A percentile compares a stretch with the other conserved stretches of the same genome.
phyloP scores from a whole-genome alignment of 1,140 invertebrate species.

The Lamellibrachia luymesi region DNA sequence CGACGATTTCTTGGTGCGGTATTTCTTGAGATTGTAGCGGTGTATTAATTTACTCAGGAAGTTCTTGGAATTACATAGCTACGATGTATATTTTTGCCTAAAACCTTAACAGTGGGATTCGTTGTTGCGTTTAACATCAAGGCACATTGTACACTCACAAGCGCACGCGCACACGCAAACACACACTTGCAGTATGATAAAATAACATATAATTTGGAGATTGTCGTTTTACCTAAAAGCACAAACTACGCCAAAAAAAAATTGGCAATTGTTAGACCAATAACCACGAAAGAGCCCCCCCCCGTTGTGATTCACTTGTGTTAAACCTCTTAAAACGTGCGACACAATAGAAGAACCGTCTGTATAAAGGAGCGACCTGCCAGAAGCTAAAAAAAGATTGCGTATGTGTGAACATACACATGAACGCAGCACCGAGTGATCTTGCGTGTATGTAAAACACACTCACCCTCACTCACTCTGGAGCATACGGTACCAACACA shows the following conservation, averaged over 20 bases:
- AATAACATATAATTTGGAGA: neutral
- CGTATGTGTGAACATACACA: neutral
- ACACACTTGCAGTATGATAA: neutral
- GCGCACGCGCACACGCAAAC: too few species aligned
- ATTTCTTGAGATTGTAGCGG: neutral
- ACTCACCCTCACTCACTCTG: too few species aligned
- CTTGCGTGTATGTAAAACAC: neutral
- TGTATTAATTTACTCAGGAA: too few species aligned
- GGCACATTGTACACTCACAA: neutral
- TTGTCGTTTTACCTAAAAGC: neutral
- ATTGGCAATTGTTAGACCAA: neutral
- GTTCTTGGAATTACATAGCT: neutral
- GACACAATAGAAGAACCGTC: neutral
- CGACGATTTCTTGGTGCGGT: neutral
- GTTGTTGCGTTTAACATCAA: neutral
- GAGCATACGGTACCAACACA: too few species aligned
- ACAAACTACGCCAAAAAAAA: neutral
- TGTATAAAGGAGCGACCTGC: neutral
- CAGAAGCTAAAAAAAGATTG: neutral
- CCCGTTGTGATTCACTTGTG: neutral
- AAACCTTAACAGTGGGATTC: neutral
- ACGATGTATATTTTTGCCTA: neutral
- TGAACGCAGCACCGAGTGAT: neutral
- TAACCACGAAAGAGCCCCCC: neutral
- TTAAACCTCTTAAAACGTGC: neutral